Evolutionary conservation across 1,140 invertebrate species (phyloP), one percentile per base, ranked within the genome.

Genomic region (Nomia melanderi): DNA sequence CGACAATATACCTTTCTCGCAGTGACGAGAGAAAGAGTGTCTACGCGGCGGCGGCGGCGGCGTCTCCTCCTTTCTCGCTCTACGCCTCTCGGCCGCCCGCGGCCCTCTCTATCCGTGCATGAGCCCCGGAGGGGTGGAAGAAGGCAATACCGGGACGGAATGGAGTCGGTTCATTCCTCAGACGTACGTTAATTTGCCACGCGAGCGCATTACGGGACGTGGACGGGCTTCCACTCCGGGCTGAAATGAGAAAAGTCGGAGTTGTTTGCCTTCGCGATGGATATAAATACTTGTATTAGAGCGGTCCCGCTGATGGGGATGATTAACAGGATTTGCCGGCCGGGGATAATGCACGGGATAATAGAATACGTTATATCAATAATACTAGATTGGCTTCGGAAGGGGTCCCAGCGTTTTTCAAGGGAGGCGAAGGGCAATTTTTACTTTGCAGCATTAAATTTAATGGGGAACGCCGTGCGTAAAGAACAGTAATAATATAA

Each of bases 111-210:
- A 17, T 0, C 31, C 59, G 44, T 41, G 11, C 17, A 72, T n/a
- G 65, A 62, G 50, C n/a, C n/a, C 66, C 20, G 63, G 62, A 33
- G 64, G 70, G 53, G 75, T 54, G 50, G 67, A 76, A 71, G 70
- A 67, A 59, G 59, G 56, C 65, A 39, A 74, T 75, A 75, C 70
- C 75, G 47, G 73, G 54, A 56, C 54, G 78, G 75, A 78, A 66
- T 79, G 71, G 80, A 82, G 86, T 82, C 81, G 31, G 54, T 71
- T 88, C 82, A 81, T 88, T 85, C 77, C 82, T 81, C 76, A 57
- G 76, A 71, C 84, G 81, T 87, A 87, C 86, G 86, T 88, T 88
- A 87, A 88, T 89, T 88, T 89, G 85, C 86, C 86, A 85, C 87
- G 86, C 82, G 87, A 88, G 63, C 85, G 78, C 76, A 83, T 87